Conservation (phyloP, 2,888 invertebrate genomes). For the Agrotis segetum region DNA sequence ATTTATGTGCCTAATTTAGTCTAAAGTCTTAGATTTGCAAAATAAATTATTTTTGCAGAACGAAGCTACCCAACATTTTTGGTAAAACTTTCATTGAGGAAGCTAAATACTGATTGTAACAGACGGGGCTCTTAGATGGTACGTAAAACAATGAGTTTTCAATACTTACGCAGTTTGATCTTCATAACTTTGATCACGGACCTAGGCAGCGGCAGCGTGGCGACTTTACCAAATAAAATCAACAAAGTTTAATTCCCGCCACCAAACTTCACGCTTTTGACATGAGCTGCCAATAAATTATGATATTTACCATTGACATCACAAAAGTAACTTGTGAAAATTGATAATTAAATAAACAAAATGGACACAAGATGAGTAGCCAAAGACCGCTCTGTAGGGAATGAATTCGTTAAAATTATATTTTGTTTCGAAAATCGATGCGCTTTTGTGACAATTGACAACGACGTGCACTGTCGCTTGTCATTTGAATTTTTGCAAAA, state of each 20-base stretch:
- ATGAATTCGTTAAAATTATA: constrained; percentile 71
- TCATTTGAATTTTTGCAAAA: constrained; percentile 84
- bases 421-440: constrained; percentile 86
- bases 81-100: not conserved
- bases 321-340: constrained; percentile 62
- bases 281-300: constrained; percentile 75
- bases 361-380: constrained; percentile 66
- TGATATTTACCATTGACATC: constrained; percentile 69
- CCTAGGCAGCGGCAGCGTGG: constrained; percentile 88
- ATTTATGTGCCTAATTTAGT: not conserved
- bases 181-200: constrained; percentile 90
- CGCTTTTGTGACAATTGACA: constrained; percentile 86
- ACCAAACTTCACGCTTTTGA: constrained; percentile 76
- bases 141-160: constrained; percentile 7
- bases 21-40: not conserved
- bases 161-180: constrained; percentile 88
- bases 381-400: constrained; percentile 71
- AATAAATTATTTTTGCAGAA: constrained; percentile 8
- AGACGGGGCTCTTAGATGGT: not conserved
- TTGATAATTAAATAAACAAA: constrained; percentile 60
- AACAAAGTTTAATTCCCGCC: constrained; percentile 77
- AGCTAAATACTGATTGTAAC: not conserved
- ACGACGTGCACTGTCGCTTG: constrained; percentile 84
- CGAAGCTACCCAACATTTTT: constrained; percentile 1
- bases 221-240: constrained; percentile 78